A percentile compares a stretch with the other conserved stretches of the same genome.
phyloP scores from a whole-genome alignment of 2,113 vertebrate genomes.

The Gadus macrocephalus region DNA sequence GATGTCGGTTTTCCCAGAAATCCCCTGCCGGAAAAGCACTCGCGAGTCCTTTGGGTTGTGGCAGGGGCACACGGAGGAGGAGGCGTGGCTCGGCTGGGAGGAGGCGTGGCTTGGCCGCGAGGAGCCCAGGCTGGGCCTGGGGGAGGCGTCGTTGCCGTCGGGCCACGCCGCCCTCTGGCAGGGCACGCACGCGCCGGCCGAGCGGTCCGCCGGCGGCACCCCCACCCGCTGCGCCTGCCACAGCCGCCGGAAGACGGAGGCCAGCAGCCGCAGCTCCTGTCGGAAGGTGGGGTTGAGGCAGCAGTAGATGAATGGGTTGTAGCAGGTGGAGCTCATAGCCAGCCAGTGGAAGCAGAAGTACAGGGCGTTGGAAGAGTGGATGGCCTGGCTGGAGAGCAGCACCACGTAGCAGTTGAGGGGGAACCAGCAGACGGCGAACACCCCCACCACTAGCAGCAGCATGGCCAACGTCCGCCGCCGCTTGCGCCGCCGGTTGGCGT shows the following conservation, averaged over 20 bases:
- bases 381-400: slow-evolving; percentile 87
- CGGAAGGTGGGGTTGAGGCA: slow-evolving; percentile 91
- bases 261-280: slow-evolving; percentile 79
- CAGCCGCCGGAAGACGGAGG: slow-evolving; percentile 70
- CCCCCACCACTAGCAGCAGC: slow-evolving; percentile 86
- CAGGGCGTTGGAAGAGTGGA: slow-evolving; percentile 81
- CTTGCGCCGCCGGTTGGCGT: slow-evolving; percentile 78
- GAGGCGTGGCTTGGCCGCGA: slow-evolving; percentile 18
- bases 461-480: slow-evolving; percentile 89
- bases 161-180: slow-evolving; percentile 66
- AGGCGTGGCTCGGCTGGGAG: slow-evolving; percentile 31
- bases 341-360: slow-evolving; percentile 96
- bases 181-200: slow-evolving; percentile 24
- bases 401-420: slow-evolving; percentile 93
- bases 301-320: slow-evolving; percentile 97
- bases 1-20: slow-evolving; percentile 78
- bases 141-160: slow-evolving; percentile 37
- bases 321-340: slow-evolving; percentile 94
- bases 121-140: slow-evolving; percentile 2
- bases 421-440: slow-evolving; percentile 93
- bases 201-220: slow-evolving; percentile 31
- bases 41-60: slow-evolving; percentile 58
- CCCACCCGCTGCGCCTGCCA: slow-evolving; percentile 40
- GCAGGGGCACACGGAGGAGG: slow-evolving; percentile 32
- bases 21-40: slow-evolving; percentile 65